phyloP scores from a whole-genome alignment of 2,113 vertebrate genomes.

The Rhipidura dahli region DNA sequence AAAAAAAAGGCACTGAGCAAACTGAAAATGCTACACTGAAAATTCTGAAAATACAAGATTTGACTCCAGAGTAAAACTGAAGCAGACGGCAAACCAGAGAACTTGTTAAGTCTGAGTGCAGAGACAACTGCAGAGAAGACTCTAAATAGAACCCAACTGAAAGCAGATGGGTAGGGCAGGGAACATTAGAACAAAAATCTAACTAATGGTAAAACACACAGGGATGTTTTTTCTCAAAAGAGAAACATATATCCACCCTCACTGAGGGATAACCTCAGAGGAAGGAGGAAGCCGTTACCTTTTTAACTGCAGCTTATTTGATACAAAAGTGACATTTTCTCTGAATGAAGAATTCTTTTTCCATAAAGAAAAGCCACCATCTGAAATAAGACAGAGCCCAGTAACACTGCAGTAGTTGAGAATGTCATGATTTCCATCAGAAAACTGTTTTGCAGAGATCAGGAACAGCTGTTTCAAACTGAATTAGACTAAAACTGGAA shows the following conservation, averaged over 20 bases:
- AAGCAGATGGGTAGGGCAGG: slow-evolving; percentile 46
- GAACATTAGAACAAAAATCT: slow-evolving; percentile 24
- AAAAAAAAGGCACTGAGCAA: not conserved
- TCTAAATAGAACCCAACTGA: slow-evolving; percentile 51
- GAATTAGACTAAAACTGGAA: slow-evolving; percentile 60
- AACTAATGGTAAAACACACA: slow-evolving; percentile 30
- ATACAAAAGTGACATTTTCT: not conserved
- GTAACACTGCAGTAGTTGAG: slow-evolving; percentile 27
- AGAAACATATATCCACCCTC: not conserved
- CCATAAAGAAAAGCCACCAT: slow-evolving; percentile 13
- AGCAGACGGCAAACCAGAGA: slow-evolving; percentile 53
- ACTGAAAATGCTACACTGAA: slow-evolving; percentile 1
- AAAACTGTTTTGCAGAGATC: slow-evolving; percentile 39
- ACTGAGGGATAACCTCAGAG: not conserved
- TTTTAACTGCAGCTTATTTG: not conserved
- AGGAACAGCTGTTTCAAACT: slow-evolving; percentile 60
- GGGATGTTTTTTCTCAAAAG: not conserved
- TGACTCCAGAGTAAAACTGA: slow-evolving; percentile 17
- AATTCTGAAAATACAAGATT: slow-evolving; percentile 38
- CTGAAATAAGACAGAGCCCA: not conserved
- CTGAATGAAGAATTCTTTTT: not conserved
- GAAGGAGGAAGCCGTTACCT: not conserved
- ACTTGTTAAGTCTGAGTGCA: slow-evolving; percentile 32
- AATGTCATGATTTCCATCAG: slow-evolving; percentile 54
- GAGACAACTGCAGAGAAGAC: slow-evolving; percentile 49